Conservation (phyloP, 30 jellyfish, hydroid and myxozoan genomes). For the Aurelia sp. region DNA sequence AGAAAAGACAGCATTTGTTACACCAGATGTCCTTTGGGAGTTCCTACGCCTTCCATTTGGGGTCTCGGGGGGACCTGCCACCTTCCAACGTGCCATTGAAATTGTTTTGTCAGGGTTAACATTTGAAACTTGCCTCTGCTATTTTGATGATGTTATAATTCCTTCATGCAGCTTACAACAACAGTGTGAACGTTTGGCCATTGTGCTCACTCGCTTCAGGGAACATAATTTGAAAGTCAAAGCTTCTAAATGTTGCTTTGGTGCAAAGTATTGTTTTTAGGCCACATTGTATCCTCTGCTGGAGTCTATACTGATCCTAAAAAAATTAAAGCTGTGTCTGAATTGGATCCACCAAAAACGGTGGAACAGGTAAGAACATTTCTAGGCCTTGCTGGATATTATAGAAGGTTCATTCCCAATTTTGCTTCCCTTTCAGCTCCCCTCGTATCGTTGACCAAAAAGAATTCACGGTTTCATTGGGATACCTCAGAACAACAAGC, state of each 20-base stretch:
- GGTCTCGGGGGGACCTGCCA: slow-evolving; percentile 67
- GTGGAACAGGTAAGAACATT: slow-evolving; percentile 46
- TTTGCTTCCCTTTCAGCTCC: slow-evolving; percentile 54
- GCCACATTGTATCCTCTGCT: slow-evolving; percentile 16
- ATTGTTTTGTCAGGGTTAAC: slow-evolving; percentile 60
- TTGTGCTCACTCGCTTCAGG: slow-evolving; percentile 48
- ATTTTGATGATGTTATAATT: slow-evolving; percentile 63
- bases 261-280: slow-evolving; percentile 48
- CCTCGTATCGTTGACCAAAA: slow-evolving; percentile 20
- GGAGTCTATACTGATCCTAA: slow-evolving; percentile 53
- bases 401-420: slow-evolving; percentile 40
- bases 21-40: slow-evolving; percentile 64
- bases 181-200: slow-evolving; percentile 29
- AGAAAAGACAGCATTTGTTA: slow-evolving; percentile 58
- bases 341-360: slow-evolving; percentile 18
- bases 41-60: slow-evolving; percentile 61
- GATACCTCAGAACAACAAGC: slow-evolving; percentile 11
- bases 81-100: slow-evolving; percentile 70
- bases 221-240: slow-evolving; percentile 31
- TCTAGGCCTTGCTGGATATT: slow-evolving; percentile 69
- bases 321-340: slow-evolving; percentile 37
- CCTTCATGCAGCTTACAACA: slow-evolving; percentile 26
- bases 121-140: slow-evolving; percentile 57
- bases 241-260: slow-evolving; percentile 63
- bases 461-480: slow-evolving; percentile 40